phyloP scores from a whole-genome alignment of 2,113 vertebrate genomes.

The Etheostoma cragini region DNA sequence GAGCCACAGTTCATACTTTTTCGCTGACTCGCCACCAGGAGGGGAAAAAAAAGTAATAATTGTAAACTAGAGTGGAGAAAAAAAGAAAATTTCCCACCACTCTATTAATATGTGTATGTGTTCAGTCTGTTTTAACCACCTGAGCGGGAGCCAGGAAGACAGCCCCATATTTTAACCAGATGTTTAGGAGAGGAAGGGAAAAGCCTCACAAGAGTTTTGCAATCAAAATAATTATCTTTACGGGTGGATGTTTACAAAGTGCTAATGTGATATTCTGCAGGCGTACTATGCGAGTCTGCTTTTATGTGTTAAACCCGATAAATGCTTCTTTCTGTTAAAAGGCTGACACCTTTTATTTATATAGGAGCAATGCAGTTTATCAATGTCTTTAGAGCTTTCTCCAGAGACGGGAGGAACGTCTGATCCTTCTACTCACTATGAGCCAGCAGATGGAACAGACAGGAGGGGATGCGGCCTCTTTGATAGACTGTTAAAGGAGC shows the following conservation, averaged over 20 bases:
- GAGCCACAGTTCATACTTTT: slow-evolving; percentile 65
- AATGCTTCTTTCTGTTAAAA: slow-evolving; percentile 68
- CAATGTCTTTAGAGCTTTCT: slow-evolving; percentile 45
- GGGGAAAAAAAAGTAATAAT: slow-evolving; percentile 3
- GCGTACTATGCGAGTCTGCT: slow-evolving; percentile 65
- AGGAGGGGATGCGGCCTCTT: slow-evolving; percentile 54
- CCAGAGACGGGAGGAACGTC: slow-evolving; percentile 33
- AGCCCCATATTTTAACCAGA: slow-evolving; percentile 93
- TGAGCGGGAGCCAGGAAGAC: slow-evolving; percentile 87
- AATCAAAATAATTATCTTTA: slow-evolving; percentile 87
- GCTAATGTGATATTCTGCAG: slow-evolving; percentile 81
- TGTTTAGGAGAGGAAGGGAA: slow-evolving; percentile 85
- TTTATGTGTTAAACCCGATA: slow-evolving; percentile 72
- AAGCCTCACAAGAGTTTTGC: slow-evolving; percentile 81
- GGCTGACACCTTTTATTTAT: slow-evolving; percentile 48
- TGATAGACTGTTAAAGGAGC: slow-evolving; percentile 57
- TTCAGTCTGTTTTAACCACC: slow-evolving; percentile 86
- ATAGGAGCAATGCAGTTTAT: slow-evolving; percentile 37
- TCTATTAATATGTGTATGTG: slow-evolving; percentile 77
- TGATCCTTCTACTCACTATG: slow-evolving; percentile 40
- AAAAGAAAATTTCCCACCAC: slow-evolving; percentile 86
- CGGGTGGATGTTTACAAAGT: slow-evolving; percentile 83
- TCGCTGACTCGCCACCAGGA: slow-evolving; percentile 58
- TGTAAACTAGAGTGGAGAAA: slow-evolving; percentile 48
- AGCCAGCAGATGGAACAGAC: slow-evolving; percentile 60